These are phyloP conservation scores for Tonatia bakeri DNA, from an alignment of 2,113 vertebrate genomes.

Conservation along the genomic window DNA sequence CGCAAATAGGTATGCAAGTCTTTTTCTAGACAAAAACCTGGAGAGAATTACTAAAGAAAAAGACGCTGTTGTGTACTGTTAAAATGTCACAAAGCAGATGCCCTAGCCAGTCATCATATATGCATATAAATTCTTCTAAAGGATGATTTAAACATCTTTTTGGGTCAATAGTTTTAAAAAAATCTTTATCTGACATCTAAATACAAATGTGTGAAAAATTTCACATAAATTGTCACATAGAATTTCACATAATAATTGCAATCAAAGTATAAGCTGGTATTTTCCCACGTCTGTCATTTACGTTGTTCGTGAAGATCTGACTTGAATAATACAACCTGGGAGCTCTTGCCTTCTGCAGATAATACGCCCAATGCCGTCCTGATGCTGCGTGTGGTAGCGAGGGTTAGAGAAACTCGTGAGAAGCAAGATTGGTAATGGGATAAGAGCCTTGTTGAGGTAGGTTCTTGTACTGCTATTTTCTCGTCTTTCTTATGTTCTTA, in stretches of 20 bases:
- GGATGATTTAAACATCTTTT: background rate
- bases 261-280: background rate
- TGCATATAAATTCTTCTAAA: background rate
- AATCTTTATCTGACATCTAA: background rate
- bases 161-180: background rate
- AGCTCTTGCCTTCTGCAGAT: background rate
- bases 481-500: background rate
- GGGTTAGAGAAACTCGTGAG: background rate
- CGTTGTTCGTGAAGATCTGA: background rate
- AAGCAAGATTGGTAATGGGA: background rate
- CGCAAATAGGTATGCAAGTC: background rate
- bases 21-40: background rate
- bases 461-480: background rate
- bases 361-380: background rate
- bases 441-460: background rate
- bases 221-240: background rate
- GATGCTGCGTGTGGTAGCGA: background rate
- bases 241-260: background rate
- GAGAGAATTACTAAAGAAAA: background rate
- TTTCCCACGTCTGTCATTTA: background rate
- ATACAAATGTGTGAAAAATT: background rate
- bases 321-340: background rate
- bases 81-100: conserved; percentile 3
- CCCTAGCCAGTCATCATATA: background rate
- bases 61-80: background rate